Evolutionary conservation across 2,888 invertebrate genomes (phyloP).

Genomic region (Drosophila kokeensis): DNA sequence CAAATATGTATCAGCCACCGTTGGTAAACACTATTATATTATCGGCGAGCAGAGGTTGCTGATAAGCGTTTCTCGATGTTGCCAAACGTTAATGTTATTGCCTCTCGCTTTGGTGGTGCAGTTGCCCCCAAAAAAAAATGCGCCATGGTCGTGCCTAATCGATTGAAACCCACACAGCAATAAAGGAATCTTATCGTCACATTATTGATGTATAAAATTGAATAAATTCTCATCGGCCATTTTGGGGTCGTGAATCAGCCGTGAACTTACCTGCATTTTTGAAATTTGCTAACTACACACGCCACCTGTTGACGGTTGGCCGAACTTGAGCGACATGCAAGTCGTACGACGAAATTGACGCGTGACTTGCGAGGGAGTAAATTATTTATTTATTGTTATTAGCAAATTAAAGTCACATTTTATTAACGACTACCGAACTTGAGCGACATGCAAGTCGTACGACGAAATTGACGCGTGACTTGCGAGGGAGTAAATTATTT

Average conservation of each 20-base stretch:
- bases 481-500: no score
- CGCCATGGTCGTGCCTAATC: no score
- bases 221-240: constrained; percentile 42
- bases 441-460: no score
- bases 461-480: no score
- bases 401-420: not conserved
- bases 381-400: not conserved
- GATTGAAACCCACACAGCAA: constrained; percentile 3
- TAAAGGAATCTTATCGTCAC: constrained; percentile 59
- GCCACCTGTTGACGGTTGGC: constrained; percentile 27
- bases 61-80: constrained; percentile 57
- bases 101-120: not conserved
- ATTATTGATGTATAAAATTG: constrained; percentile 62
- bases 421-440: no score
- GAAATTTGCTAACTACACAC: constrained; percentile 31
- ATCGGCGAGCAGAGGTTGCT: constrained; percentile 51
- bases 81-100: constrained; percentile 30
- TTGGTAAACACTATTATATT: constrained; percentile 62
- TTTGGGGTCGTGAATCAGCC: constrained; percentile 12
- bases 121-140: not conserved
- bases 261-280: not conserved
- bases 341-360: constrained; percentile 7
- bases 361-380: not conserved
- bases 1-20: constrained; percentile 54
- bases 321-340: not conserved